Percentiles rank a stretch among this genome's conserved stretches.
phyloP scores from a whole-genome alignment of 2,888 invertebrate genomes.

The Pegoplata infirma region DNA sequence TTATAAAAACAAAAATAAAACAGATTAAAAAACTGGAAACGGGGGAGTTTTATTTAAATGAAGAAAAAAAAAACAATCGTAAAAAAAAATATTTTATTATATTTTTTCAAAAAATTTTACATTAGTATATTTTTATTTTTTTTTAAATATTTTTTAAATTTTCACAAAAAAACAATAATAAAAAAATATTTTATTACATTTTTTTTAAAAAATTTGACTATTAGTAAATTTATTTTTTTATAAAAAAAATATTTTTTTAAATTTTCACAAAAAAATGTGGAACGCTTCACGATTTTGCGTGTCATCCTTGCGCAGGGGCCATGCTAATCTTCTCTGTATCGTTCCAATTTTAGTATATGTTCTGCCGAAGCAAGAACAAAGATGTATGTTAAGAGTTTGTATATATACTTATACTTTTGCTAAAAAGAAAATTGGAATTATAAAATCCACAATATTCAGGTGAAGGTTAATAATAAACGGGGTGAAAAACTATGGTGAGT shows the following conservation, averaged over 20 bases:
- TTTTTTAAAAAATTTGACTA: too few relatives aligned
- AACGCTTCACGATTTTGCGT: conserved; percentile 95
- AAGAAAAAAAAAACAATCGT: too few relatives aligned
- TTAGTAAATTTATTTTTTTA: too few relatives aligned
- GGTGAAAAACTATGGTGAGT: conserved; percentile 23
- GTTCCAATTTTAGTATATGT: conserved; percentile 94
- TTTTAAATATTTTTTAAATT: too few relatives aligned
- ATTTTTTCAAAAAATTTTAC: too few relatives aligned
- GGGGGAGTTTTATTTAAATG: conserved; percentile 10
- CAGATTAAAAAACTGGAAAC: conserved; percentile 29
- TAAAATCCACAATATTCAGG: too few relatives aligned
- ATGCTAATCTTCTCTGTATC: conserved; percentile 97
- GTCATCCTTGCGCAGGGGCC: conserved; percentile 96
- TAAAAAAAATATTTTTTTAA: not conserved
- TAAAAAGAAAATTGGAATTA: conserved; percentile 68
- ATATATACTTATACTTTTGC: not conserved
- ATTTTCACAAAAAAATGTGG: conserved; percentile 77
- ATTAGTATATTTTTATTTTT: too few relatives aligned
- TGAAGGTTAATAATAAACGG: too few relatives aligned
- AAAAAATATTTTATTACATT: too few relatives aligned
- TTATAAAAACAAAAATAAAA: conserved; percentile 36
- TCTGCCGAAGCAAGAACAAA: conserved; percentile 85
- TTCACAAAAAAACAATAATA: too few relatives aligned
- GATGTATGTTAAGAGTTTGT: fast-evolving
- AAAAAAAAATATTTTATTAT: too few relatives aligned